A percentile compares a stretch with the other conserved stretches of the same genome.
phyloP scores from a whole-genome alignment of 2,888 invertebrate genomes.

The Drosophila lacicola region DNA sequence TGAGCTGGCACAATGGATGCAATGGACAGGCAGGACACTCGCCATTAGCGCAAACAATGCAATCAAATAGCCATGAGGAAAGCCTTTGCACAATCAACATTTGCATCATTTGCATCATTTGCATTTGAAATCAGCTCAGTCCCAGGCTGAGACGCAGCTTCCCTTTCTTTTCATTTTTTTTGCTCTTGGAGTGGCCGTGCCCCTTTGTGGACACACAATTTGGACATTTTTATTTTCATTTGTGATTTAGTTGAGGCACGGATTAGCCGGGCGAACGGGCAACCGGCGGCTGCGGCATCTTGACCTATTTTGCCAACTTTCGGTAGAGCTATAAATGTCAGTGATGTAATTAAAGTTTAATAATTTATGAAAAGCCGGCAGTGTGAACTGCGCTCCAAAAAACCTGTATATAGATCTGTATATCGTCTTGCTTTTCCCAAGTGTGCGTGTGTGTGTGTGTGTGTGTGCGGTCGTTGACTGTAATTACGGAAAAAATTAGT shows the following conservation, averaged over 20 bases:
- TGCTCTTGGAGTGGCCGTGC: slow-evolving; percentile 29
- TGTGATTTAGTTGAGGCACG: slow-evolving; percentile 75
- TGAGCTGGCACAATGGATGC: slow-evolving; percentile 68
- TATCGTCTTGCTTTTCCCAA: slow-evolving; percentile 16
- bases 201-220: slow-evolving; percentile 76
- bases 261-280: slow-evolving; percentile 54
- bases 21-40: slow-evolving; percentile 63
- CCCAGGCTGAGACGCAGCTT: slow-evolving; percentile 1
- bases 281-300: slow-evolving; percentile 61
- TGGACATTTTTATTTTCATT: slow-evolving; percentile 80
- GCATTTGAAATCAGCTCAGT: slow-evolving; percentile 77
- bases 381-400: slow-evolving; percentile 9
- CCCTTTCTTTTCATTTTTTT: slow-evolving; percentile 4
- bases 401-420: slow-evolving; percentile 12
- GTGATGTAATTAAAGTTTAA: slow-evolving; percentile 72
- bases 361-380: slow-evolving; percentile 72
- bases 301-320: slow-evolving; percentile 80
- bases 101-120: slow-evolving; percentile 47
- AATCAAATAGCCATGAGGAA: slow-evolving; percentile 71
- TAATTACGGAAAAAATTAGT: slow-evolving; percentile 72
- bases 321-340: slow-evolving; percentile 75
- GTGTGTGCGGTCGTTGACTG: slow-evolving; percentile 47
- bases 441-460: slow-evolving; percentile 20
- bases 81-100: slow-evolving; percentile 22
- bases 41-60: slow-evolving; percentile 74